phyloP scores from a whole-genome alignment of 2,113 vertebrate species.

The Odocoileus hemionus region DNA sequence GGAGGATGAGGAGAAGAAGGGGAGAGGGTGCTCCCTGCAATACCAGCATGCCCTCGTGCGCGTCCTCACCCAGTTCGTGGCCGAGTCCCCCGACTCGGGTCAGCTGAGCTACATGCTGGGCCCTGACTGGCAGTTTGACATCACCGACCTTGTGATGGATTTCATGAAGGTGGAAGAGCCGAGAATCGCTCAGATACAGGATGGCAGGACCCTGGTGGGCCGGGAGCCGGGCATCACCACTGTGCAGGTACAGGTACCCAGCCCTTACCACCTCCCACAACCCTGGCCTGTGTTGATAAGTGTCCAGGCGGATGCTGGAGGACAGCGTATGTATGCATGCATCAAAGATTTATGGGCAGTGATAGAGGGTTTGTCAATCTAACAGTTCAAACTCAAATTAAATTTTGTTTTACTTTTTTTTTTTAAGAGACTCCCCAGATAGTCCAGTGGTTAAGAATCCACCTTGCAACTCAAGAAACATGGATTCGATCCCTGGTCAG shows the following conservation, averaged over 20 bases:
- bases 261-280: rapidly evolving
- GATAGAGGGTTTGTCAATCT: rapidly evolving
- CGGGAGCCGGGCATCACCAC: constrained; percentile 93
- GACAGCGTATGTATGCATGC: rapidly evolving
- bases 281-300: rapidly evolving
- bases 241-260: constrained; percentile 83
- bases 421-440: background rate
- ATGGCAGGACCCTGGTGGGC: constrained; percentile 89
- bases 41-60: constrained; percentile 94
- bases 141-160: constrained; percentile 91
- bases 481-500: background rate
- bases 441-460: background rate
- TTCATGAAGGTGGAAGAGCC: constrained; percentile 95
- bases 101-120: constrained; percentile 92
- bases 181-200: constrained; percentile 87
- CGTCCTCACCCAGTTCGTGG: constrained; percentile 95
- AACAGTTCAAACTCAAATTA: background rate
- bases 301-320: background rate
- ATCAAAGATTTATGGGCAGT: background rate
- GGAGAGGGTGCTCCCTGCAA: constrained; percentile 93
- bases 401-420: background rate
- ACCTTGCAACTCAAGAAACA: background rate
- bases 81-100: constrained; percentile 85
- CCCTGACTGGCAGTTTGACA: constrained; percentile 95
- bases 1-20: constrained; percentile 94